phyloP scores from a whole-genome alignment of 2,797 vertebrate species.

The Otolemur crassicaudatus region DNA sequence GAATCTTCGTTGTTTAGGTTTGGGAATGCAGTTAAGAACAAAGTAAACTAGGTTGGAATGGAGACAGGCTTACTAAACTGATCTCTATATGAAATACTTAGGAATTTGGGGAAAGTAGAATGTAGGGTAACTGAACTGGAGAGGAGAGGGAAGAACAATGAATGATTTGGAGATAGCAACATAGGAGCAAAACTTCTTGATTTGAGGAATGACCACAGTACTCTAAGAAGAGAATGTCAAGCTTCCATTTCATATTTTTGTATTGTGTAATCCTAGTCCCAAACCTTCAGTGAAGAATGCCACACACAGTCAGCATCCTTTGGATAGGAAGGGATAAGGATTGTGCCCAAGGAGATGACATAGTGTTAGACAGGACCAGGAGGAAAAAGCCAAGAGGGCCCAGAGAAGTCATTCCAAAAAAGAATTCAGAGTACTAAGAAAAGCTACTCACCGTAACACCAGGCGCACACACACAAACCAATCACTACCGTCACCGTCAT shows the following conservation, averaged over 20 bases:
- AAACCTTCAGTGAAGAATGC: not conserved
- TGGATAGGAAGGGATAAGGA: not conserved
- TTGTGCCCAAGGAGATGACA: not conserved
- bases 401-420: not conserved
- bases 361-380: not conserved
- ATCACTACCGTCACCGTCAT: not conserved
- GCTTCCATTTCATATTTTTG: slow-evolving; percentile 17
- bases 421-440: not conserved
- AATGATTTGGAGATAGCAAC: not conserved
- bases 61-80: slow-evolving; percentile 23
- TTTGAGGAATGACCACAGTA: not conserved
- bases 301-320: not conserved
- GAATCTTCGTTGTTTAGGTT: not conserved
- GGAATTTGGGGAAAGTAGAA: not conserved
- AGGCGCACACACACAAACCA: not conserved
- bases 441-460: not conserved
- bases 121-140: not conserved
- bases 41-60: slow-evolving; percentile 2
- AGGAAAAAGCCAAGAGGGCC: not conserved
- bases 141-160: not conserved
- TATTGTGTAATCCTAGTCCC: not conserved
- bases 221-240: not conserved
- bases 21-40: not conserved
- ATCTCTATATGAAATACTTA: slow-evolving; percentile 16
- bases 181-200: not conserved